Evolutionary conservation across 2,113 vertebrate genomes (phyloP), one percentile per base, ranked within the genome.

Genomic region (Hyperopisus bebe): DNA sequence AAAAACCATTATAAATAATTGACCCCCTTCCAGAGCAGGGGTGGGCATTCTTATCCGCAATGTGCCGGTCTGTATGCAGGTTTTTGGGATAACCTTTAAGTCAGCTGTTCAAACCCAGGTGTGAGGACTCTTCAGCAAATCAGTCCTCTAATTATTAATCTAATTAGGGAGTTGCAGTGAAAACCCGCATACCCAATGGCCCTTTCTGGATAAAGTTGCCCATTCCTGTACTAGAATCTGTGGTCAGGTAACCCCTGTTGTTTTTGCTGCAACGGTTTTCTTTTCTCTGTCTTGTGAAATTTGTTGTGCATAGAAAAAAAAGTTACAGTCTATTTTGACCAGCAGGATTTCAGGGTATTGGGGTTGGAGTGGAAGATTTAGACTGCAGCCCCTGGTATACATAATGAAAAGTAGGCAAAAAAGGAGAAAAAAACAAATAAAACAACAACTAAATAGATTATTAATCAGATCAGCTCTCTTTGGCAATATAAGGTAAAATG

Each of bases 1-100:
- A 58, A 87, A 87, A 87, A 51, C 31, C 51, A 62, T 55, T 87
- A 55, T 42, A 48, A 87, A 87, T 44, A 87, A 87, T 62, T 55
- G 31, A 42, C 46, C 10, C 19, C 51, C 17, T 6, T 50, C 53
- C 53, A 55, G 53, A 55, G 53, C 53, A 55, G 53, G 19, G 5
- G 53, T 6, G 19, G 19, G 19, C 19, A 21, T 21, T 21, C 19
- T 55, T 55, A 55, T 55, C 5, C 5, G 0, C 53, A 55, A 55
- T 21, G 19, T 19, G 17, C 19, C 1, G 53, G 53, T 55, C 3
- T 55, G 53, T 55, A 55, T 24, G 53, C 19, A 21, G 53, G 19
- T 55, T 55, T 21, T 55, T 55, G 53, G 53, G 53, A 21, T 55
- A 55, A 21, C 19, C 53, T 55, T 21, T 55, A 21, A 2, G 53